These are phyloP conservation scores for Myoxocephalus aenaeus DNA, from an alignment of 2,797 vertebrate species.

Conservation along the genomic window DNA sequence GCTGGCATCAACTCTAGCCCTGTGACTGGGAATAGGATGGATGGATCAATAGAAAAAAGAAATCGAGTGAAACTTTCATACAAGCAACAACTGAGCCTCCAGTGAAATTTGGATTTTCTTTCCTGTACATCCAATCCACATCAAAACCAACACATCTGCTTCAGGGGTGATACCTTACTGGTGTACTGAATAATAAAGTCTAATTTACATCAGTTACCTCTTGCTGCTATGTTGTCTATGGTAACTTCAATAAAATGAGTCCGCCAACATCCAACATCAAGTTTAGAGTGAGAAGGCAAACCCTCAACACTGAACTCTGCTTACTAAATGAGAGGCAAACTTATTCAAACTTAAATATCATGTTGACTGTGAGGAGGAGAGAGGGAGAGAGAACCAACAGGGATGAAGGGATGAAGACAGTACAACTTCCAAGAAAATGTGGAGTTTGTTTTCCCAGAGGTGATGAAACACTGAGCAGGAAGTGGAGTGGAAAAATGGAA, in stretches of 20 bases:
- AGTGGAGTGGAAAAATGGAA: constrained; percentile 72
- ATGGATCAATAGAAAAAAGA: neutral
- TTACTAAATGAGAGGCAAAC: constrained; percentile 9
- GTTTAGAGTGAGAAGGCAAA: neutral
- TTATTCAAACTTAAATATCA: constrained; percentile 6
- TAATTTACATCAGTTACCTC: neutral
- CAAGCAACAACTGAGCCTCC: neutral
- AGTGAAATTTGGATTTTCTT: neutral
- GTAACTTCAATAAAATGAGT: neutral
- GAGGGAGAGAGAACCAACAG: constrained; percentile 10
- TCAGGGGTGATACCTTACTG: neutral
- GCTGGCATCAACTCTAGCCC: neutral
- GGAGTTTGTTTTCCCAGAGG: constrained; percentile 46
- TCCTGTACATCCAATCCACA: neutral
- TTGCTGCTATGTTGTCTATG: neutral
- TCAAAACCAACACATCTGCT: neutral
- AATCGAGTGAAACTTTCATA: neutral
- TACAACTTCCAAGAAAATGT: constrained; percentile 25
- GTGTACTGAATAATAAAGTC: constrained; percentile 1
- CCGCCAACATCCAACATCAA: neutral
- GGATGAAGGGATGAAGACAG: constrained; percentile 1
- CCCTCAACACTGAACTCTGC: neutral
- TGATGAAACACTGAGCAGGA: constrained; percentile 56
- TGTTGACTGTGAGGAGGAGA: neutral
- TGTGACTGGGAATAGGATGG: neutral